phyloP scores from a whole-genome alignment of 2,888 invertebrate species.

The Girardia tigrina region DNA sequence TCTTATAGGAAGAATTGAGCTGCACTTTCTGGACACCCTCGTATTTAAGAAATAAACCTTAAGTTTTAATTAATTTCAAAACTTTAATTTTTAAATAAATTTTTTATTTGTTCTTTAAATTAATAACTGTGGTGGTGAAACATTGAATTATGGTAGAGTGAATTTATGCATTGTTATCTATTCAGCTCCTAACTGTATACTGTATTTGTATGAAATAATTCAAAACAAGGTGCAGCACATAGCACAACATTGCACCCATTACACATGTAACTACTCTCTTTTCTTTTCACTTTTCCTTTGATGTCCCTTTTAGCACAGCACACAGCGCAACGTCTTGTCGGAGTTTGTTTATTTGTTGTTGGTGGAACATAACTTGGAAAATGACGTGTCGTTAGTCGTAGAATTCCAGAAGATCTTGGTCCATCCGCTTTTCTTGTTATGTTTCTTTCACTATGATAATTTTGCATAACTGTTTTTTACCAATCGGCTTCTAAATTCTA shows the following conservation, averaged over 20 bases:
- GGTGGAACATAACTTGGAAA: neutral
- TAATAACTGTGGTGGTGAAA: too few species aligned
- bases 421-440: neutral
- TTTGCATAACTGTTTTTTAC: neutral
- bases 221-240: neutral
- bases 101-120: too few species aligned
- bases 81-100: too few species aligned
- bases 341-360: conserved; percentile 4
- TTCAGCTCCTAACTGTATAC: too few species aligned
- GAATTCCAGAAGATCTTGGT: neutral
- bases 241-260: neutral
- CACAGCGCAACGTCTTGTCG: conserved; percentile 1
- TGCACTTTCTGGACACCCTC: too few species aligned
- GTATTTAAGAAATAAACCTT: too few species aligned
- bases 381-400: neutral
- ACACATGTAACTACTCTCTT: neutral
- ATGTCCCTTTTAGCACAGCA: neutral
- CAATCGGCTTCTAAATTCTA: neutral
- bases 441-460: neutral
- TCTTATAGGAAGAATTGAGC: too few species aligned
- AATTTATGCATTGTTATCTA: too few species aligned
- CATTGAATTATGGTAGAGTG: too few species aligned
- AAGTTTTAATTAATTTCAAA: too few species aligned
- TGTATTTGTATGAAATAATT: neutral
- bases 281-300: neutral